Percentiles rank a stretch among this genome's conserved stretches.
Conservation (phyloP, 1,140 invertebrate genomes). For the Lepidurus packardi region DNA sequence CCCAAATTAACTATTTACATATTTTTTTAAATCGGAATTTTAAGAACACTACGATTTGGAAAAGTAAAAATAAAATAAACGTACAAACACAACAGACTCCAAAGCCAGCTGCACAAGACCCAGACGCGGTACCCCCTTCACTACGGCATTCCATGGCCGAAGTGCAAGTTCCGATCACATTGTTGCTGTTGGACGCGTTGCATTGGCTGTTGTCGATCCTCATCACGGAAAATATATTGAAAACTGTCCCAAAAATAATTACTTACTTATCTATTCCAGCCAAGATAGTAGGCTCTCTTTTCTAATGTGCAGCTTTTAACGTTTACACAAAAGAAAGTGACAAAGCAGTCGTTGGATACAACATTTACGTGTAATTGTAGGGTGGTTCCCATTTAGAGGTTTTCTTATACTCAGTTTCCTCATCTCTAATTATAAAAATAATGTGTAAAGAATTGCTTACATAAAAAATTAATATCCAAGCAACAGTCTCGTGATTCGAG, state of each 20-base stretch:
- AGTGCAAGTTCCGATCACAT: constrained; percentile 35
- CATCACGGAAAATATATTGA: constrained; percentile 32
- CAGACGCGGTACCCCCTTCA: constrained; percentile 54
- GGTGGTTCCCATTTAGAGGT: no score
- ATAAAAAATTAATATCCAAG: no score
- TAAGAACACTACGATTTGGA: not conserved
- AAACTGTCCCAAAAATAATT: constrained; percentile 27
- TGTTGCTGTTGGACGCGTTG: constrained; percentile 43
- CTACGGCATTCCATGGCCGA: constrained; percentile 55
- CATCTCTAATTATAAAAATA: no score
- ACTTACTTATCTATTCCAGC: not conserved
- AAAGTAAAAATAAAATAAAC: constrained; percentile 39
- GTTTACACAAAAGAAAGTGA: no score
- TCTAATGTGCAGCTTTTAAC: no score
- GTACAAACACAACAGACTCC: constrained; percentile 68
- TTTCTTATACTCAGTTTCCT: no score
- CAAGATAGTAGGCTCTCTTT: not conserved
- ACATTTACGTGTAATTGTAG: no score
- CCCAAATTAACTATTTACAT: not conserved
- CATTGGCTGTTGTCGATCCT: constrained; percentile 25
- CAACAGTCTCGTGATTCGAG: no score
- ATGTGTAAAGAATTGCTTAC: no score
- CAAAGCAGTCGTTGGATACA: no score
- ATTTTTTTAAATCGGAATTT: not conserved
- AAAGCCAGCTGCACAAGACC: constrained; percentile 65